phyloP scores from a whole-genome alignment of 2,888 invertebrate genomes.

The Cactoblastis cactorum region DNA sequence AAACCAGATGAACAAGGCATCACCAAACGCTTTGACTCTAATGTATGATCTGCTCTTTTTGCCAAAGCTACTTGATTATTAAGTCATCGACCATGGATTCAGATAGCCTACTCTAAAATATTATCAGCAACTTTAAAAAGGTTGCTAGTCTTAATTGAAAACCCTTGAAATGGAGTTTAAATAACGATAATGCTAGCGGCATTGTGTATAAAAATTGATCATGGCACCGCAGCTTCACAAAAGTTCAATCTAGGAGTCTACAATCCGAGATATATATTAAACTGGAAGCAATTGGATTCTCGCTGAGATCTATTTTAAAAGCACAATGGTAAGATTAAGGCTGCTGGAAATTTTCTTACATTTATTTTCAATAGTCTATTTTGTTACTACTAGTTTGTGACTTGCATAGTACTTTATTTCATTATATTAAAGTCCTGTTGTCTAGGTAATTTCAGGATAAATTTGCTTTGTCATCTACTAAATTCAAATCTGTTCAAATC shows the following conservation, averaged over 20 bases:
- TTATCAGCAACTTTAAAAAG: not conserved
- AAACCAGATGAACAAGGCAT: slow-evolving; percentile 74
- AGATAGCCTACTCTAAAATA: not conserved
- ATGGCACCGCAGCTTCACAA: not conserved
- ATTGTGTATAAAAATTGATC: not conserved
- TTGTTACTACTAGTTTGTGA: not conserved
- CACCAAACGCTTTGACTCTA: slow-evolving; percentile 63
- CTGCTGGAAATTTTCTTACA: not conserved
- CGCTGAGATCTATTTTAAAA: not conserved
- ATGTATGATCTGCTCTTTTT: slow-evolving; percentile 46
- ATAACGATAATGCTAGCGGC: not conserved
- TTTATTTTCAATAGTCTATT: not conserved
- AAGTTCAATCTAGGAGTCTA: not conserved
- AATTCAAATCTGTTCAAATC: too few relatives aligned
- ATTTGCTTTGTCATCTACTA: too few relatives aligned
- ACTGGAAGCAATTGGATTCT: not conserved
- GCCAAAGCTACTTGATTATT: too few relatives aligned
- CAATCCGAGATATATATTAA: not conserved
- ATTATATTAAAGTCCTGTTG: too few relatives aligned
- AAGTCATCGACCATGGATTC: too few relatives aligned
- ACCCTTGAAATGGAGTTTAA: not conserved
- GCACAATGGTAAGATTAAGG: not conserved
- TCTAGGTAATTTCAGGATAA: too few relatives aligned
- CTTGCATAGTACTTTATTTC: too few relatives aligned
- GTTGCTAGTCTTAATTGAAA: not conserved